These are phyloP conservation scores for Anomalospiza imberbis DNA, from an alignment of 2,797 vertebrate species.

Conservation along the genomic window DNA sequence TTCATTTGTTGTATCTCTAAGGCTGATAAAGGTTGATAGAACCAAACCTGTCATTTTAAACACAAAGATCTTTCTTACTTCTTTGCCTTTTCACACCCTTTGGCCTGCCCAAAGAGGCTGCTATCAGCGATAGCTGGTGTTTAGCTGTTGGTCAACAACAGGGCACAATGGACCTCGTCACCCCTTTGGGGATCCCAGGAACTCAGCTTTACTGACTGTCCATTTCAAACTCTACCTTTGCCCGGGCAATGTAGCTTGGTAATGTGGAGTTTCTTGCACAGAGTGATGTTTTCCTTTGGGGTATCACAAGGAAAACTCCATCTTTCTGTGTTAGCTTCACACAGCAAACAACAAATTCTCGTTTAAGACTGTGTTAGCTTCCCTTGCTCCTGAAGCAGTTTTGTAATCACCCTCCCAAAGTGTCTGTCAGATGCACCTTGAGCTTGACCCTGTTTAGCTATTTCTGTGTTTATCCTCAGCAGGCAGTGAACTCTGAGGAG, in stretches of 20 bases:
- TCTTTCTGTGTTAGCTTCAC: not conserved
- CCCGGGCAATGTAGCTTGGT: not conserved
- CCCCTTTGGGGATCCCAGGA: not conserved
- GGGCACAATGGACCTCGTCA: not conserved
- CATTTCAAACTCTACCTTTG: not conserved
- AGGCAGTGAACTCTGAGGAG: not conserved
- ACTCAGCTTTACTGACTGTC: not conserved
- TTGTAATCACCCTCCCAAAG: not conserved
- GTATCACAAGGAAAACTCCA: not conserved
- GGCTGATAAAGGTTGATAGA: not conserved
- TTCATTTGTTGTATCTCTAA: not conserved
- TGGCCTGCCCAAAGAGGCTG: not conserved
- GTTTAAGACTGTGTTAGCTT: accelerated
- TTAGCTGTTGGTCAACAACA: not conserved
- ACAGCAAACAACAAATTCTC: not conserved
- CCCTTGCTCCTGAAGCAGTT: not conserved
- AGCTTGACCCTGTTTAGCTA: not conserved
- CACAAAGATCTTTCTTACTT: not conserved
- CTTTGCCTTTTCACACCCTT: not conserved
- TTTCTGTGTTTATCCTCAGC: conserved; percentile 16
- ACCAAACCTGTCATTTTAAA: not conserved
- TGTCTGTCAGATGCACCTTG: not conserved
- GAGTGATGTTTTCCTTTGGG: not conserved
- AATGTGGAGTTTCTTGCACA: not conserved
- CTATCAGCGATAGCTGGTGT: not conserved